Evolutionary conservation across 2,113 vertebrate genomes (phyloP), one percentile per base, ranked within the genome.

Genomic region (Ctenodactylus gundi): DNA sequence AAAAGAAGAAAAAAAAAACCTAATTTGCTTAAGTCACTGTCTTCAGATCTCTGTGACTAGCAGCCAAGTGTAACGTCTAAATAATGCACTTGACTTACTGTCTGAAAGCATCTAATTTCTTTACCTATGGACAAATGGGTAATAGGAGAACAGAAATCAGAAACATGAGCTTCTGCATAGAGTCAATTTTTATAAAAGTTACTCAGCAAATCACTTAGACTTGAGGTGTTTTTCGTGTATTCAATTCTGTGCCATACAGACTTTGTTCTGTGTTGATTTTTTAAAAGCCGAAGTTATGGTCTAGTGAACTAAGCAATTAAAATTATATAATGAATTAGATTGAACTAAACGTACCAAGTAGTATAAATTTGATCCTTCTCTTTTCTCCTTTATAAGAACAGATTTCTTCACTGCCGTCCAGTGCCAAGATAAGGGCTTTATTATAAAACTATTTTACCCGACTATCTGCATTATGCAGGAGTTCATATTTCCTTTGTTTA

Each of bases 181-280:
- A 72, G 58, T 93, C 72, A 21, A 31, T 77, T 84, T 94, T 91
- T 85, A 88, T 94, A 83, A 93, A 85, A 84, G 77, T 31, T 21
- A n/a, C 55, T 80, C 64, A 92, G 62, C 46, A 73, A 82, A 76
- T 82, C 67, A 72, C 29, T 93, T 65, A 58, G 65, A 65, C 13
- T 51, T 88, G 46, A 83, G 55, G 46, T 65, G 57, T 75, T 95
- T 95, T 93, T 93, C n/a, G 90, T 93, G 94, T 86, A 83, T 78
- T 83, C 64, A 60, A 18, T 23, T 49, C 29, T 92, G 7, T 21
- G 76, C 75, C 68, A 34, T 53, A 39, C 86, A 90, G 70, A 36
- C 64, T 55, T 82, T 83, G 88, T 57, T 92, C 85, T 53, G 41
- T 75, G 62, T 70, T 78, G 85, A 94, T n/a, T n/a, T n/a, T n/a